Percentiles rank a stretch among this genome's conserved stretches.
phyloP scores from a whole-genome alignment of 2,797 vertebrate genomes.

The Acomys russatus region DNA sequence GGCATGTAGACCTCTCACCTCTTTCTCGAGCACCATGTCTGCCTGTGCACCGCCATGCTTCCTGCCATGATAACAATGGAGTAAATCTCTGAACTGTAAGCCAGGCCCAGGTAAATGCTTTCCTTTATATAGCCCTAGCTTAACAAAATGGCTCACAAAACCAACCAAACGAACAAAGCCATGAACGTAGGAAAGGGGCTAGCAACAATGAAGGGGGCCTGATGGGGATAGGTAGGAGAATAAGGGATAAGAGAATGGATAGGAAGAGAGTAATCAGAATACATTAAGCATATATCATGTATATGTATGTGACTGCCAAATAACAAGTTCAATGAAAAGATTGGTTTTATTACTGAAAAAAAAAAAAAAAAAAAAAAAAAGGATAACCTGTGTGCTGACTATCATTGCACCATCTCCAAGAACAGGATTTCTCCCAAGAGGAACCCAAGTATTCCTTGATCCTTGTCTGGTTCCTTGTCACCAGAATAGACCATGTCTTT shows the following conservation, averaged over 20 bases:
- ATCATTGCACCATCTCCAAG: not conserved
- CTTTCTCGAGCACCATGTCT: not conserved
- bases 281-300: not conserved
- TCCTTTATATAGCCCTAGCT: not conserved
- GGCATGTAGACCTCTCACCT: not conserved
- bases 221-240: too few species aligned
- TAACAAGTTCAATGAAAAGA: not conserved
- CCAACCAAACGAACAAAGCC: not conserved
- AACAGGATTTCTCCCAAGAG: constrained; percentile 25
- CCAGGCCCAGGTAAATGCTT: not conserved
- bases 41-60: not conserved
- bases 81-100: not conserved
- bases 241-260: too few species aligned
- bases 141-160: too few species aligned
- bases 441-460: not conserved
- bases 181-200: not conserved
- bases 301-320: not conserved
- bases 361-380: not conserved
- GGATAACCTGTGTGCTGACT: not conserved
- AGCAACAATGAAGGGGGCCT: not conserved
- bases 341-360: not conserved
- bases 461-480: not conserved
- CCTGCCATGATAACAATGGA: too few species aligned
- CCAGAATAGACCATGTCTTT: not conserved
- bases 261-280: not conserved